Base-by-base conservation (phyloP, 2,888 invertebrate species). In the Galerucella calmariensis region DNA sequence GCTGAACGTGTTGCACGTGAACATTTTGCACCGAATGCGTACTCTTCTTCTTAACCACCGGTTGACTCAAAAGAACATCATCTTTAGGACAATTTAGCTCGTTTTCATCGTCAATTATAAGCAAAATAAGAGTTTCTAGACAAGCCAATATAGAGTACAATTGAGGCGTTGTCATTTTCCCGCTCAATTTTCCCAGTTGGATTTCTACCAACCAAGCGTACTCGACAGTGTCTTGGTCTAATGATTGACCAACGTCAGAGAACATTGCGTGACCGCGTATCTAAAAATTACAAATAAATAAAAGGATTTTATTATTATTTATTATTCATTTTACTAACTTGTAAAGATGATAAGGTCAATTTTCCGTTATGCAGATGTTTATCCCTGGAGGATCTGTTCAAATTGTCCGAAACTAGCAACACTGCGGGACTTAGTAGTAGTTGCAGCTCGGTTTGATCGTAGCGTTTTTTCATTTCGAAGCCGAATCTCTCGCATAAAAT, bases 131-230 rank as follows among this genome's bases (percentile, higher is more conserved):
- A 0, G 97, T 96, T 88, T 99, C 98, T 69, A 98, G 86, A 2
- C 96, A 94, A 27, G 95, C 94, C 14, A 96, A 90, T 10, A 98
- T 91, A 84, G 97, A 95, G 84, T 96, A 95, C 0, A 98, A 85
- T 90, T 94, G 98, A 0, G 97, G 95, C 41, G 95, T 90, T 0
- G 97, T 97, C 65, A 99, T 89, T 84, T 96, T 94, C 0, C 98
- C 98, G 41, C 94, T 95, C 16, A 99, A 88, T 86, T 98, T 97
- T 0, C 99, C 99, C 61, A 99, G 87, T 81, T 97, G 96, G 5
- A 97, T 91, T 87, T 99, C 99, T 82, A 99, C 92, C 82, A 98
- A 90, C 99, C 99, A 99, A 0, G 95, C 97, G 86, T 99, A 99
- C 86, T 99, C 99, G 20, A 99, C 88, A 0, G 98, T 98, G 82